These are phyloP conservation scores for Mus spretus DNA, from an alignment of 2,797 vertebrate species.

Conservation along the genomic window DNA sequence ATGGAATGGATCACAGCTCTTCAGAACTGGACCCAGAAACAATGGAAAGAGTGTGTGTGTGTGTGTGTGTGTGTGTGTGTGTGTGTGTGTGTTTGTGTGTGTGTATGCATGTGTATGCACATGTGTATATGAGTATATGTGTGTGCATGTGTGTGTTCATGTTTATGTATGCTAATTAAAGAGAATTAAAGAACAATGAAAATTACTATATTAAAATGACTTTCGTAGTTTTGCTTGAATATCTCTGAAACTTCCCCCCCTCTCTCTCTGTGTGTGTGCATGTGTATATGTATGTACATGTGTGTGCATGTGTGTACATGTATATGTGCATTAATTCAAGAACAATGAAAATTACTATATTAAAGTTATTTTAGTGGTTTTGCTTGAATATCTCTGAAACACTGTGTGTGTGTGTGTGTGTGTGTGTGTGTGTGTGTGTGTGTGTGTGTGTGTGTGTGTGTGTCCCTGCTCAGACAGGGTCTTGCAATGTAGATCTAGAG, in stretches of 20 bases:
- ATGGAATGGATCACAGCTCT: not conserved
- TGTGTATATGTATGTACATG: too few relatives aligned
- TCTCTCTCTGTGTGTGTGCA: too few relatives aligned
- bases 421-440: not conserved
- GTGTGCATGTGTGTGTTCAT: not conserved
- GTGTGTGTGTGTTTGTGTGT: not conserved
- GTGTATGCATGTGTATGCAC: too few relatives aligned
- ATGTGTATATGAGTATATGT: too few relatives aligned
- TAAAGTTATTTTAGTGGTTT: not conserved
- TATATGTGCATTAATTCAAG: not conserved
- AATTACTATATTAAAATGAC: not conserved
- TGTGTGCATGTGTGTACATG: not conserved
- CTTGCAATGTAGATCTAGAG: not conserved
- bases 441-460: too few relatives aligned
- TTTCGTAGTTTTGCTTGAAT: not conserved
- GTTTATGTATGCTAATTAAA: not conserved
- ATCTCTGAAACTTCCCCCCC: too few relatives aligned
- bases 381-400: not conserved
- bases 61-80: not conserved
- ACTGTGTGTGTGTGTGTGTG: too few relatives aligned
- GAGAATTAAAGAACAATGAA: not conserved
- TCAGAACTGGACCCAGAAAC: not conserved
- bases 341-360: not conserved
- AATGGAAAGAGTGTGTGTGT: not conserved
- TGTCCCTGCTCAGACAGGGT: not conserved